A percentile compares a stretch with the other conserved stretches of the same genome.
These are phyloP conservation scores for Diorhabda sublineata DNA, from an alignment of 1,140 invertebrate species.

Conservation along the genomic window DNA sequence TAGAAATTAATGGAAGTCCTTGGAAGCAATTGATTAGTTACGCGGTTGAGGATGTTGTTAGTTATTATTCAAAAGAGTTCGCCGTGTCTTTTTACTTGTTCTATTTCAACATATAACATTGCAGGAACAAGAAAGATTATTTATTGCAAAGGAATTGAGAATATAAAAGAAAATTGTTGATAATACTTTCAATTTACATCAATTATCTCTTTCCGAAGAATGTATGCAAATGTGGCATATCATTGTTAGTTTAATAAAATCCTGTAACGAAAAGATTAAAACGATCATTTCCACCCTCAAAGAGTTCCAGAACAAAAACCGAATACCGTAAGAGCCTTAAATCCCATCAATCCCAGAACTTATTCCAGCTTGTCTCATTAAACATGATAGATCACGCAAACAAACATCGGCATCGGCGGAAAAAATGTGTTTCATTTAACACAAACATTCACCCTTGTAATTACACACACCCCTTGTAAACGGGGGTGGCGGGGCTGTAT, in stretches of 20 bases:
- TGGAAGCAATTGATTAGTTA: constrained; percentile 11
- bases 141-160: too few species aligned
- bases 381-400: constrained; percentile 14
- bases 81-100: too few species aligned
- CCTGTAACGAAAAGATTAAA: too few species aligned
- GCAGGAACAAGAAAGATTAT: too few species aligned
- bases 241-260: too few species aligned
- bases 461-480: constrained; percentile 11
- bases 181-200: too few species aligned
- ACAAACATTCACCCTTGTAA: constrained; percentile 16
- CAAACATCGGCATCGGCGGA: constrained; percentile 4
- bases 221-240: too few species aligned
- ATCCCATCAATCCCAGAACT: constrained; percentile 12
- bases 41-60: constrained; percentile 1
- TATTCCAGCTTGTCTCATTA: constrained; percentile 7
- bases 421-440: constrained; percentile 18
- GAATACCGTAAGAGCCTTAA: constrained; percentile 8
- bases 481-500: constrained; percentile 1
- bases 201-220: too few species aligned
- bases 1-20: neutral
- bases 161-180: too few species aligned
- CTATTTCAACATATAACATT: too few species aligned
- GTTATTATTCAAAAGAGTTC: neutral
- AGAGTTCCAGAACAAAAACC: constrained; percentile 4
- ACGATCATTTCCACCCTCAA: too few species aligned